Evolutionary conservation across 1,140 invertebrate species (phyloP), one percentile per base, ranked within the genome.

Genomic region (Octopus sinensis): DNA sequence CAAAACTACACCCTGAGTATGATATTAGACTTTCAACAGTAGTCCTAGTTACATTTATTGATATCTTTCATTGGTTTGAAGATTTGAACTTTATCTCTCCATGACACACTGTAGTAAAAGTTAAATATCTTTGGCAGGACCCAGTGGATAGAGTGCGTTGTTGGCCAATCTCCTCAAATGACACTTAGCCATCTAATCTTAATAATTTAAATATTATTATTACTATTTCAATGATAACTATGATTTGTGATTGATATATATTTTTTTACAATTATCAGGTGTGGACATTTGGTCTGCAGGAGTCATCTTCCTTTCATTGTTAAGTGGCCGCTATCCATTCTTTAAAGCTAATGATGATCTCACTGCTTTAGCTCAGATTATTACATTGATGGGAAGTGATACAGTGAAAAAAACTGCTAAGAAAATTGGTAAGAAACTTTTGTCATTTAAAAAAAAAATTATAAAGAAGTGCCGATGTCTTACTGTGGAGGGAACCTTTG

Each of bases 241-340:
- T 2, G 12, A 68, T 68, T 68, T 68, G 1, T 68, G 12, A n/a
- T 68, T 13, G 12, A n/a, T n/a, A 13, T 68, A 12, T 68, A n/a
- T 68, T 76, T 80, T 78, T 54, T 62, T 82, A 82, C 62, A 5
- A 77, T 80, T 88, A 90, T 56, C 91, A 92, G 95, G 95, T 84
- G 94, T 98, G 82, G 96, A 98, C 91, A 93, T 96, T 80, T 97
- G 96, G 96, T 95, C 96, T 56, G 93, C 93, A 71, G 96, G 96
- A 62, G 94, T 97, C 5, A 96, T 97, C 81, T 93, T 97, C 86
- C 89, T 96, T 4, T 95, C 94, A 79, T 93, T 96, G 81, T 91
- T 97, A 7, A 95, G 94, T 86, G 93, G 93, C 23, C 93, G 95
- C 4, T 96, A 95, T 91, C 95, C 95, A 53, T 95, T 97, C 88